Conservation (phyloP, 2,797 vertebrate species). For the Clarias platycephalus region DNA sequence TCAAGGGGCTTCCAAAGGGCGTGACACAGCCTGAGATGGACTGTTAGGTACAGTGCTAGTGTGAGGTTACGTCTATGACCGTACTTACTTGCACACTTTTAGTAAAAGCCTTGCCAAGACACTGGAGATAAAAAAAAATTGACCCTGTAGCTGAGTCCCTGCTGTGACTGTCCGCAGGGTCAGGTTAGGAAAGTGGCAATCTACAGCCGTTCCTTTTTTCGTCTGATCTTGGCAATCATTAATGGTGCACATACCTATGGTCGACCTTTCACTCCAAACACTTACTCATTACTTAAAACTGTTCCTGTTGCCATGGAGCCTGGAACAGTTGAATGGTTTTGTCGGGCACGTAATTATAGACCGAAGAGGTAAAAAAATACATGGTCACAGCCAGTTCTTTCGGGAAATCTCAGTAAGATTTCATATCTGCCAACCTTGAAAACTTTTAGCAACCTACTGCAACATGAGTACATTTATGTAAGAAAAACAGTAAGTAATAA, state of each 20-base stretch:
- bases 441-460: neutral
- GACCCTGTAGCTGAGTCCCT: constrained; percentile 27
- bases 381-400: constrained; percentile 12
- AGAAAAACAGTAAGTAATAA: neutral
- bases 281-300: constrained; percentile 75
- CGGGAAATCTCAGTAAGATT: constrained; percentile 9
- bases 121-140: neutral
- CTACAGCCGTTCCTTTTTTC: constrained; percentile 55
- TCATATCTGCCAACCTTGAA: neutral
- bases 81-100: constrained; percentile 6
- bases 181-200: constrained; percentile 61
- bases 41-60: constrained; percentile 16
- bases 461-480: neutral
- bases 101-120: constrained; percentile 9
- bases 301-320: constrained; percentile 73
- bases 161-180: constrained; percentile 48
- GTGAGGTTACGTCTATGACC: constrained; percentile 14
- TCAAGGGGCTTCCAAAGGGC: constrained; percentile 56
- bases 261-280: constrained; percentile 76
- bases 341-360: constrained; percentile 60
- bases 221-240: constrained; percentile 73
- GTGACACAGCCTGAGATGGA: constrained; percentile 53
- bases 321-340: constrained; percentile 58
- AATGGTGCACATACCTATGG: constrained; percentile 70
- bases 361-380: constrained; percentile 45